Conservation (phyloP, 2,113 vertebrate genomes). For the Sitta europaea region DNA sequence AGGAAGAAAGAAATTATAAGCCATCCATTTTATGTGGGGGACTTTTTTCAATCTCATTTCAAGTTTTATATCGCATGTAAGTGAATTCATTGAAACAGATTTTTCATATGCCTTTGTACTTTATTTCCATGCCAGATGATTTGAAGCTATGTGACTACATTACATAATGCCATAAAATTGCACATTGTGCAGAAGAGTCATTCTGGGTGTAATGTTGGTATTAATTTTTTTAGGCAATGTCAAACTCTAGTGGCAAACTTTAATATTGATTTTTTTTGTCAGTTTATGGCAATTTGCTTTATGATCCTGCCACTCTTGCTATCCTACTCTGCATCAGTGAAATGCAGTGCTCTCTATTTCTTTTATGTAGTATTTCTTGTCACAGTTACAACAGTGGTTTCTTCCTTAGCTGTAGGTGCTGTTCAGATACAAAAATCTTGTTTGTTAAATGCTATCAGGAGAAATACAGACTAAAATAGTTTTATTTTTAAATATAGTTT, state of each 20-base stretch:
- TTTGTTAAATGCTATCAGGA: neutral
- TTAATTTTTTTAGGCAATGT: neutral
- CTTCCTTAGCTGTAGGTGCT: neutral
- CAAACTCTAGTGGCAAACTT: neutral
- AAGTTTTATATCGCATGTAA: neutral
- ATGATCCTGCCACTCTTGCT: neutral
- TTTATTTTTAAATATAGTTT: neutral
- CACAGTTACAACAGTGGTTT: neutral
- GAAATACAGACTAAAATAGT: neutral
- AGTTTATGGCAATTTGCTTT: neutral
- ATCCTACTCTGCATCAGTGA: neutral
- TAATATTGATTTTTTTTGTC: neutral
- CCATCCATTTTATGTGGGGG: neutral
- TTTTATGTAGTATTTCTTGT: neutral
- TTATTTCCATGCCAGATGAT: neutral
- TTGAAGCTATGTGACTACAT: neutral
- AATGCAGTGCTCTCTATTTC: neutral
- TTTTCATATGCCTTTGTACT: neutral
- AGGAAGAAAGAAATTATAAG: neutral
- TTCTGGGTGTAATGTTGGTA: neutral
- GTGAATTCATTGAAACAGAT: neutral
- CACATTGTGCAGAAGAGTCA: neutral
- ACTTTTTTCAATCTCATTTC: neutral
- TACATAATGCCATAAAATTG: neutral
- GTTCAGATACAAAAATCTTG: neutral